Conservation (phyloP, 2,888 invertebrate species). For the Athetis lepigone region DNA sequence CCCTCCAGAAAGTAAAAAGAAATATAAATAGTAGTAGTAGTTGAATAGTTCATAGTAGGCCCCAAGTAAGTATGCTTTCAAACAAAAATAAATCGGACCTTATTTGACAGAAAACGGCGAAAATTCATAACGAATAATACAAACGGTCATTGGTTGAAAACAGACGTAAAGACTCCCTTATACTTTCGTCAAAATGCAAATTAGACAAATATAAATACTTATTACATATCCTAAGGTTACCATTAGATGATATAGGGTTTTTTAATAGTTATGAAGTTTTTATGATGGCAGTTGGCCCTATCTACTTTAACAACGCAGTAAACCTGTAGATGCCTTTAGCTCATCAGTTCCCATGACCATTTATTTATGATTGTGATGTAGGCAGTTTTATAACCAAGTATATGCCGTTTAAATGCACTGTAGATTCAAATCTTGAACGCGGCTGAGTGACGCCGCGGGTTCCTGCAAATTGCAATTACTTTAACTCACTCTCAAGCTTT, state of each 20-base stretch:
- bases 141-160: no score
- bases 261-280: conserved; percentile 35
- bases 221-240: neutral
- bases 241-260: conserved; percentile 35
- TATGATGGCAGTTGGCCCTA: conserved; percentile 23
- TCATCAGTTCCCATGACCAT: conserved; percentile 20
- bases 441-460: neutral
- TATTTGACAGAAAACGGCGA: no score
- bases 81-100: no score
- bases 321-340: conserved; percentile 27
- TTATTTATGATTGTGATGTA: conserved; percentile 11
- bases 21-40: no score
- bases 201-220: conserved; percentile 1
- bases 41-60: no score
- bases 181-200: neutral
- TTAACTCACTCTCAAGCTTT: no score
- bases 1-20: no score
- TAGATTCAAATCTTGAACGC: neutral
- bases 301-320: conserved; percentile 54
- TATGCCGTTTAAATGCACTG: conserved; percentile 1
- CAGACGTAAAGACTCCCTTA: neutral
- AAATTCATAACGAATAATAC: no score
- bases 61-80: no score
- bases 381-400: neutral
- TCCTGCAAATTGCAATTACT: conserved; percentile 4